Conservation (phyloP, 1,140 invertebrate genomes). For the Anastrepha ludens region DNA sequence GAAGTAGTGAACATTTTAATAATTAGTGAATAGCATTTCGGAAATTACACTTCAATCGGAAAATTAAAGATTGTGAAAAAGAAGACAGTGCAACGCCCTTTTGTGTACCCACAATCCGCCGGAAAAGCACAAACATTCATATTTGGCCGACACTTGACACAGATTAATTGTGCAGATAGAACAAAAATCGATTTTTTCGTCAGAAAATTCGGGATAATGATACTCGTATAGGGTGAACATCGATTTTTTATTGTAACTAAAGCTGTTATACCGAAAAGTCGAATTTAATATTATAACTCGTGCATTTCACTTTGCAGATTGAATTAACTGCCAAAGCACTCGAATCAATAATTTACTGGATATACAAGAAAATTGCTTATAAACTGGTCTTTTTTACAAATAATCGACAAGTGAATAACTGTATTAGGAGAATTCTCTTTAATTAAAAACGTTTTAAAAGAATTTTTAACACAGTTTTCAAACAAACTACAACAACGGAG, state of each 20-base stretch:
- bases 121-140: conserved; percentile 16
- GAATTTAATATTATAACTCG: not conserved
- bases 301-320: not conserved
- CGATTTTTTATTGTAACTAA: not conserved
- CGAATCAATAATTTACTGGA: not conserved
- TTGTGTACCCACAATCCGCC: conserved; percentile 11
- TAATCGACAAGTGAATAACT: too few relatives aligned
- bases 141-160: conserved; percentile 48
- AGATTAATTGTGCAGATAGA: conserved; percentile 36
- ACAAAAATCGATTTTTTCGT: conserved; percentile 48
- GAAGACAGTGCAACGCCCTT: conserved; percentile 34
- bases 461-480: conserved; percentile 59
- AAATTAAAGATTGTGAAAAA: too few relatives aligned
- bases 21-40: too few relatives aligned
- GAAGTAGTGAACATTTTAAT: not conserved
- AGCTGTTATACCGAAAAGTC: not conserved
- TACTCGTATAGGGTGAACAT: not conserved
- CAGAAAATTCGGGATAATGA: conserved; percentile 29
- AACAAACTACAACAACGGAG: conserved; percentile 73
- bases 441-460: conserved; percentile 38
- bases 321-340: not conserved
- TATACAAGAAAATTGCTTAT: too few relatives aligned
- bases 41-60: too few relatives aligned
- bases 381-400: not conserved
- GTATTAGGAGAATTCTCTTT: not conserved